Percentiles rank a stretch among this genome's conserved stretches.
Conservation (phyloP, 2,888 invertebrate species). For the Caenorhabditis sinica region DNA sequence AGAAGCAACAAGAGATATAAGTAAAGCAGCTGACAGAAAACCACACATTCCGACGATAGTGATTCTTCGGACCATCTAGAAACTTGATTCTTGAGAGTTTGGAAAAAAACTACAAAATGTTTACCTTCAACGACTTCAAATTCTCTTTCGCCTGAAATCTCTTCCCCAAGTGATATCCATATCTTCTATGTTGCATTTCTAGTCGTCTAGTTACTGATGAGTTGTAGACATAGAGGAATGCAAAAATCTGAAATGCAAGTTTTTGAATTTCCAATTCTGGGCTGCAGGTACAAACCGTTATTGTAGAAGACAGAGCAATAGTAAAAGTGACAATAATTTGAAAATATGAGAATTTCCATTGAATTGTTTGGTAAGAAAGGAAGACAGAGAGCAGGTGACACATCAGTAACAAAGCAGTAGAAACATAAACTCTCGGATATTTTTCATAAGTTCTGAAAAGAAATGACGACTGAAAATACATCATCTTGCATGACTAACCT, state of each 20-base stretch:
- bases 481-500: background rate
- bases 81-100: background rate
- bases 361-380: conserved; percentile 26
- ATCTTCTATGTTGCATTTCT: conserved; percentile 39
- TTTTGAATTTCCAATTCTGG: background rate
- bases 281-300: conserved; percentile 14
- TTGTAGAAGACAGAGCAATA: background rate
- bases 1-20: conserved; percentile 13
- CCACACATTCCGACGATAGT: background rate
- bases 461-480: background rate
- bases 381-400: conserved; percentile 15
- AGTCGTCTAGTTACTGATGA: conserved; percentile 32
- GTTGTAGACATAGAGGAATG: conserved; percentile 31
- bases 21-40: background rate
- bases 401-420: conserved; percentile 3
- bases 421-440: conserved; percentile 26
- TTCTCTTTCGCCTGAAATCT: conserved; percentile 46
- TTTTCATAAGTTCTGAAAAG: conserved; percentile 42
- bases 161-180: conserved; percentile 52
- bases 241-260: conserved; percentile 20
- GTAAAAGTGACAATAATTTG: conserved; percentile 35
- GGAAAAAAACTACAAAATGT: background rate
- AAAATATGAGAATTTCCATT: conserved; percentile 40
- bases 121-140: conserved; percentile 34
- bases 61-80: conserved; percentile 43